Conservation (phyloP, 1,140 invertebrate genomes). For the Lysiphlebus fabarum region DNA sequence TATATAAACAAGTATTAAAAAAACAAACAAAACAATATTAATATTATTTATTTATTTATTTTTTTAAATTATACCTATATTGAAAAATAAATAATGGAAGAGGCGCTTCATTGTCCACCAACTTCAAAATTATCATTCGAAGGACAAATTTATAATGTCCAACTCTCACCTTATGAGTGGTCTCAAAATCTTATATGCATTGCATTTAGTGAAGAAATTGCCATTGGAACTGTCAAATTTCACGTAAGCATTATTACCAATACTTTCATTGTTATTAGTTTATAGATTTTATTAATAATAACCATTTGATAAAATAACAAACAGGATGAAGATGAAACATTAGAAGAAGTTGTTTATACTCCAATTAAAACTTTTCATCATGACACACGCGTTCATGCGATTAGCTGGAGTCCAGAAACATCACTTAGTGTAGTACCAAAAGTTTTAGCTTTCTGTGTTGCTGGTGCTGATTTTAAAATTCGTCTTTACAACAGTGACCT, state of each 20-base stretch:
- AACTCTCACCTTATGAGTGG: conserved; percentile 57
- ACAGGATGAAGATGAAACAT: conserved; percentile 48
- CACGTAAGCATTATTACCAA: conserved; percentile 39
- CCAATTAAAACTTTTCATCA: conserved; percentile 53
- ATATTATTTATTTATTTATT: no score
- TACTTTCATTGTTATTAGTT: neutral
- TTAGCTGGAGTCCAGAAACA: conserved; percentile 64
- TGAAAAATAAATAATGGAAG: conserved; percentile 38
- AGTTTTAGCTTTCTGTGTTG: conserved; percentile 58
- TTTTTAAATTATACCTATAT: neutral
- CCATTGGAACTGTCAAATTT: conserved; percentile 52
- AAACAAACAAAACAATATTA: no score
- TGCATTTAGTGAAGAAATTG: conserved; percentile 48
- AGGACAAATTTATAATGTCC: conserved; percentile 49
- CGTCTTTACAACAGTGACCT: conserved; percentile 60
- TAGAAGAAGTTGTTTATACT: conserved; percentile 46
- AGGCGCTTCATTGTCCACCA: conserved; percentile 41
- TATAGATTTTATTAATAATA: conserved; percentile 4
- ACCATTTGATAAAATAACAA: conserved; percentile 10
- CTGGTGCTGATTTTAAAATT: conserved; percentile 59
- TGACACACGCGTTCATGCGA: conserved; percentile 53
- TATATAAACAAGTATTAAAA: no score
- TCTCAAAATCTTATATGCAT: conserved; percentile 56
- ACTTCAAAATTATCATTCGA: conserved; percentile 47
- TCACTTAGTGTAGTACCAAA: conserved; percentile 61